These are phyloP conservation scores for Acleris cristana DNA, from an alignment of 2,888 invertebrate species.

Conservation along the genomic window DNA sequence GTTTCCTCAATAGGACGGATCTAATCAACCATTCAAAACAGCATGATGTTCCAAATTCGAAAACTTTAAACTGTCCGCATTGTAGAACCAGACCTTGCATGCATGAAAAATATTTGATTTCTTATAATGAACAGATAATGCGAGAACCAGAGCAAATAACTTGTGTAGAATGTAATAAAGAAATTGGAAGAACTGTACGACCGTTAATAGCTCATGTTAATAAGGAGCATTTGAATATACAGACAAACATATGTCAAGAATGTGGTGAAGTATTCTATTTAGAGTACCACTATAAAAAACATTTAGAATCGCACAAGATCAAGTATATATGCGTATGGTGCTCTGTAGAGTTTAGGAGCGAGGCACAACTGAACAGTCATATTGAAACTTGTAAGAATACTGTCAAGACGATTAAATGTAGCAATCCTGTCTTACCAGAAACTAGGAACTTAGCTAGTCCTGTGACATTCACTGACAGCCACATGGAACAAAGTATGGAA, in stretches of 20 bases:
- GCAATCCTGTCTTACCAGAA: constrained; percentile 14
- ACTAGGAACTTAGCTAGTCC: constrained; percentile 7
- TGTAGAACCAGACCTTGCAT: constrained; percentile 12
- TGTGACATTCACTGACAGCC: not conserved
- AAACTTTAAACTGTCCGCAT: constrained; percentile 10
- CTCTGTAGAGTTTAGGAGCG: constrained; percentile 9
- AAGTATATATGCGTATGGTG: constrained; percentile 14
- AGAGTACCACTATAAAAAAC: constrained; percentile 14
- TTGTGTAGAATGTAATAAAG: constrained; percentile 14
- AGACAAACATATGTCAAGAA: constrained; percentile 12
- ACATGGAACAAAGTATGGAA: not conserved
- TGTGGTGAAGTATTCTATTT: constrained; percentile 20
- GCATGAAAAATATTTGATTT: constrained; percentile 18
- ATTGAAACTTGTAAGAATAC: constrained; percentile 3
- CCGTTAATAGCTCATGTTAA: constrained; percentile 25
- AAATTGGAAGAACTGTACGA: constrained; percentile 1
- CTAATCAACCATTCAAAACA: constrained; percentile 20
- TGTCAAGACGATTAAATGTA: constrained; percentile 10
- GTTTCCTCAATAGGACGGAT: not conserved
- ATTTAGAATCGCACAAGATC: constrained; percentile 12
- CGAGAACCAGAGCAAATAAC: constrained; percentile 2
- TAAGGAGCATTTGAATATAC: constrained; percentile 26
- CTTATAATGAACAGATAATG: not conserved
- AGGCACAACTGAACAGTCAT: constrained; percentile 12
- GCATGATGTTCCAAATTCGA: not conserved